phyloP scores from a whole-genome alignment of 2,888 invertebrate genomes.

The Drosophila lutescens region DNA sequence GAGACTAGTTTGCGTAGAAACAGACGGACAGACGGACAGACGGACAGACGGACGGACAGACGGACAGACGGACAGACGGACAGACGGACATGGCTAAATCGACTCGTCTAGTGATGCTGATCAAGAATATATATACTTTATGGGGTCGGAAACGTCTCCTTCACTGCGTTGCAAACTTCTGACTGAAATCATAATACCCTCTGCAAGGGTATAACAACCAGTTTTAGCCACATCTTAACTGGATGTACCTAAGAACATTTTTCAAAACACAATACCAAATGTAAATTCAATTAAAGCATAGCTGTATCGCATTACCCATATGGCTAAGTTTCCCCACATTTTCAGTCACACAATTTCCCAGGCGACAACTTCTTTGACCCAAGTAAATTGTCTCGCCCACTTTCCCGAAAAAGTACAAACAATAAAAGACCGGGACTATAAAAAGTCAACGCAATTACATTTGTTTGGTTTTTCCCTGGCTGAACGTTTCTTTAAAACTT shows the following conservation, averaged over 20 bases:
- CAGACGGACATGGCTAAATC: too few species aligned
- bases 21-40: too few species aligned
- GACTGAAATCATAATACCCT: too few species aligned
- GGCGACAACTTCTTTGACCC: conserved; percentile 42
- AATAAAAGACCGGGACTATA: conserved; percentile 24
- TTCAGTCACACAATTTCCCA: conserved; percentile 52
- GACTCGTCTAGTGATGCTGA: too few species aligned
- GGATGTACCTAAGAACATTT: not conserved
- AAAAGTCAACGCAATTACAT: conserved; percentile 38
- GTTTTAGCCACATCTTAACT: not conserved
- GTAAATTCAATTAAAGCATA: not conserved
- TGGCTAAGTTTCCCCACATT: not conserved
- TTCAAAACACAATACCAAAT: not conserved
- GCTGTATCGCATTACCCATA: not conserved
- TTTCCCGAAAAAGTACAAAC: conserved; percentile 24
- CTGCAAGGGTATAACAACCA: too few species aligned
- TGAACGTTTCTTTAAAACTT: conserved; percentile 49
- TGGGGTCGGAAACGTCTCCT: too few species aligned
- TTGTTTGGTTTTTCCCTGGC: conserved; percentile 30
- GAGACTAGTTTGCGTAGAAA: too few species aligned
- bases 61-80: too few species aligned
- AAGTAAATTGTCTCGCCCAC: conserved; percentile 19
- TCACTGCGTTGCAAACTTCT: too few species aligned
- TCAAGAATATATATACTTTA: too few species aligned
- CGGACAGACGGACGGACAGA: too few species aligned